Conservation (phyloP, 1,140 invertebrate genomes). For the Panagrolaimus sp. region DNA sequence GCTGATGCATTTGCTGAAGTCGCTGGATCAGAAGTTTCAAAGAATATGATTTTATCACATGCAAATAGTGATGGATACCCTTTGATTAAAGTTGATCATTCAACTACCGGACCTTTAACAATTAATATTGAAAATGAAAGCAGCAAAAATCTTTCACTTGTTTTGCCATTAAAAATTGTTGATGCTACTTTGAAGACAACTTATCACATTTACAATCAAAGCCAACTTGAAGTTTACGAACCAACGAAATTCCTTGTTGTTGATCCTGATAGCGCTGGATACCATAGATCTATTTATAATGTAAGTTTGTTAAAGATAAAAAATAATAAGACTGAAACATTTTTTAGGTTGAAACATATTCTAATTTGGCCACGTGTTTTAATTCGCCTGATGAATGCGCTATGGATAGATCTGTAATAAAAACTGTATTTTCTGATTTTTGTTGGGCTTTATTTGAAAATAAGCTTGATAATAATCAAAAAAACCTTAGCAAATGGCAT, state of each 20-base stretch:
- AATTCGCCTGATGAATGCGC: neutral
- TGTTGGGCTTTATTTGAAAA: constrained; percentile 23
- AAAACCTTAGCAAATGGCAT: constrained; percentile 17
- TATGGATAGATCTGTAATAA: neutral
- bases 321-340: too few species aligned
- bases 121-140: neutral
- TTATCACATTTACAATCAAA: neutral
- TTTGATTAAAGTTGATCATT: neutral
- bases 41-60: neutral
- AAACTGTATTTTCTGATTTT: constrained; percentile 16
- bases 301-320: constrained; percentile 3
- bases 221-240: neutral
- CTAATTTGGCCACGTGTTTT: constrained; percentile 12
- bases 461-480: constrained; percentile 16
- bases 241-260: constrained; percentile 14
- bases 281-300: constrained; percentile 20
- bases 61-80: neutral
- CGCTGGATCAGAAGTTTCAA: neutral
- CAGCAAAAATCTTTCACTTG: neutral
- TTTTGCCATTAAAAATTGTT: neutral
- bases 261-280: constrained; percentile 17
- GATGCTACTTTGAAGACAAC: constrained; percentile 4
- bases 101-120: neutral
- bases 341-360: constrained; percentile 22
- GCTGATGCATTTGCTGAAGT: neutral